phyloP scores from a whole-genome alignment of 1,140 invertebrate species.

The Papilio polytes region DNA sequence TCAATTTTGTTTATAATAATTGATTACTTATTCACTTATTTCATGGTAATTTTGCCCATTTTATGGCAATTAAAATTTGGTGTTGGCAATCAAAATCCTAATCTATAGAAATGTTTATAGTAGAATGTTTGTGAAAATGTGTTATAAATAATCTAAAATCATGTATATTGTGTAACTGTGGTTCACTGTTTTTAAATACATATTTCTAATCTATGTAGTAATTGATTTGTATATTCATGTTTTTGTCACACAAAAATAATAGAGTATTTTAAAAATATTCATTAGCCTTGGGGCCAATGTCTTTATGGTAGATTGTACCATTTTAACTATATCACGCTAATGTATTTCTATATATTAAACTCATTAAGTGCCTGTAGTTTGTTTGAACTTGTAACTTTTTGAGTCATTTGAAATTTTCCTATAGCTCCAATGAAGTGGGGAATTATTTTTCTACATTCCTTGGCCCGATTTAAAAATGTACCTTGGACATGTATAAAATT shows the following conservation, averaged over 20 bases:
- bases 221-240: not conserved
- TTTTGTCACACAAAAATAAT: not conserved
- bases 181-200: not conserved
- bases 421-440: too few relatives aligned
- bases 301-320: not conserved
- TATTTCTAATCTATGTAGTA: not conserved
- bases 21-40: too few relatives aligned
- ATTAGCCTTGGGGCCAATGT: conserved; percentile 7
- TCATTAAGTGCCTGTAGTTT: not conserved
- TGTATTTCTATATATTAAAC: not conserved
- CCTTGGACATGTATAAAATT: too few relatives aligned
- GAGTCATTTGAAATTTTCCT: not conserved
- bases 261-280: not conserved
- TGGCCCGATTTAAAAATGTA: too few relatives aligned
- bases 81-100: not conserved
- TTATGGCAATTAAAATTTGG: not conserved
- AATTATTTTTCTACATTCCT: too few relatives aligned
- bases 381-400: not conserved
- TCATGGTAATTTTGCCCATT: too few relatives aligned
- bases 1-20: not conserved
- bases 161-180: not conserved
- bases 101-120: not conserved
- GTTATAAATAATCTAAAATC: not conserved
- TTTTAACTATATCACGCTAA: not conserved
- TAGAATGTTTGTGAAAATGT: not conserved